Evolutionary conservation across 1,140 invertebrate species (phyloP).

Genomic region (Aphaenogaster rudis): DNA sequence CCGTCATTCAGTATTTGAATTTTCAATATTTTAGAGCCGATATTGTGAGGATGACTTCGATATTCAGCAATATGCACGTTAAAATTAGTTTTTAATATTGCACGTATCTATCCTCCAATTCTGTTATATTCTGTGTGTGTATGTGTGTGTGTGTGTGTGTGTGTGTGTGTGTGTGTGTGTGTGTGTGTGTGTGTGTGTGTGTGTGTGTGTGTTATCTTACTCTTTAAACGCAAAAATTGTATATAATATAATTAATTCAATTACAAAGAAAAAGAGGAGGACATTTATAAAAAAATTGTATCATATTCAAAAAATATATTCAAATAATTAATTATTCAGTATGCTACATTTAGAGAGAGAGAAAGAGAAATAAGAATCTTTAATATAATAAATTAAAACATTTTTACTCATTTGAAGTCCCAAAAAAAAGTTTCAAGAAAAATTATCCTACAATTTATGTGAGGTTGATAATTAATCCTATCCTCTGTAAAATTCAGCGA

Average conservation of each 20-base stretch:
- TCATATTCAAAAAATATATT: background rate
- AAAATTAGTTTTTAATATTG: constrained; percentile 11
- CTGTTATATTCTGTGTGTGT: background rate
- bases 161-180: background rate
- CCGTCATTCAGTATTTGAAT: constrained; percentile 7
- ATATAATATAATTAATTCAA: background rate
- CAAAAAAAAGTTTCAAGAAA: background rate
- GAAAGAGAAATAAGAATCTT: background rate
- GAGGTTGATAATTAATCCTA: background rate
- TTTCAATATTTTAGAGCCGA: constrained; percentile 39
- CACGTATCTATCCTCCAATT: background rate
- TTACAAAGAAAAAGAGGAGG: background rate
- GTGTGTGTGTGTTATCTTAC: background rate
- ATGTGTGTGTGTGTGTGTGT: too few relatives aligned
- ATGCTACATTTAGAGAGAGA: background rate
- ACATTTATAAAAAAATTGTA: background rate
- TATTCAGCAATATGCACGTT: background rate
- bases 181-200: too few relatives aligned
- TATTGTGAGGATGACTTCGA: background rate
- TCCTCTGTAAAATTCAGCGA: background rate
- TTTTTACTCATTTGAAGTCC: background rate
- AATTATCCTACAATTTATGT: background rate
- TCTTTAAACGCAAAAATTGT: background rate
- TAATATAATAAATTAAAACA: background rate
- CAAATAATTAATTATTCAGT: background rate